Base-by-base conservation (phyloP, 2,113 vertebrate genomes). In the Tichodroma muraria region DNA sequence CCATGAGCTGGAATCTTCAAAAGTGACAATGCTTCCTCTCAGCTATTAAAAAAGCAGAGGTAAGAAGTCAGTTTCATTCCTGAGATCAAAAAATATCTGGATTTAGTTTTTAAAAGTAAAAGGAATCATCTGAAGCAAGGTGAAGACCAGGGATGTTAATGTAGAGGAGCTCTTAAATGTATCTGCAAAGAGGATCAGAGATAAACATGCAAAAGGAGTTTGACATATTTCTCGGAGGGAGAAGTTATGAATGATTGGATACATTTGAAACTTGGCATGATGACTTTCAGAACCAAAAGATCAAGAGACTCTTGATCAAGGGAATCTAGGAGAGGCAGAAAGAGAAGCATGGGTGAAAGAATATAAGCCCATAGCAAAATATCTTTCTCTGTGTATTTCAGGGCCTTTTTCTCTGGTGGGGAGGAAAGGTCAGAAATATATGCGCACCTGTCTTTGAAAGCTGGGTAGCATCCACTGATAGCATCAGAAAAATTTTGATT, bases 261-360 rank as follows among this genome's bases (percentile, higher is more conserved):
- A 68, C 25, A 30, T 77, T 91, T 93, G 85, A 93, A 95, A 85
- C 44, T 63, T 78, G 38, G 7, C 78, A 31, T 70, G 60, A 93
- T 52, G 78, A 77, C 64, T 89, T 94, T 52, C 59, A 80, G 68
- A 91, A 88, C 38, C 1, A 4, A 80, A 90, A 90, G 89, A 96
- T 96, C 87, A 95, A 94, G 91, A 85, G 57, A n/a, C 16, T 76
- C 45, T 80, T 95, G 93, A 90, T 96, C 92, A 90, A 95, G 88
- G 30, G 50, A 85, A 66, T 80, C 35, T 59, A 54, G 30, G 33
- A 88, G 63, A 82, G 30, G 28, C 33, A 85, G 60, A 88, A 88
- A 86, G 57, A 85, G 60, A 79, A 85, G 40, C 56, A 88, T 44
- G 76, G 30, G 82, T 88, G 69, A 95, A 88, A 42, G 31, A 90